Conservation (phyloP, 1,140 invertebrate species). For the Caenorhabditis latens region DNA sequence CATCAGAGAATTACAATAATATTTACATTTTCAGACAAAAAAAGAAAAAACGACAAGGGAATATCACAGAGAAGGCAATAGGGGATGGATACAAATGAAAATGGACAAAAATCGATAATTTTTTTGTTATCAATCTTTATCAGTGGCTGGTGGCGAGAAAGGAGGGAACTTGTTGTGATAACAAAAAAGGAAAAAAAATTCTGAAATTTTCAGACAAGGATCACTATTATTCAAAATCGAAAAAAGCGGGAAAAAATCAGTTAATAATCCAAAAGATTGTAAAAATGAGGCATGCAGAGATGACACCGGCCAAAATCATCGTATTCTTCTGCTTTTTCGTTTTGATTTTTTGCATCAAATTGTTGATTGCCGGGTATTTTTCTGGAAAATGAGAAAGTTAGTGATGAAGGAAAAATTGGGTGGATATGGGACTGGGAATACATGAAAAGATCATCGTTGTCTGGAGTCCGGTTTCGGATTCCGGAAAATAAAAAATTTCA, state of each 20-base stretch:
- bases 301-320: constrained; percentile 78
- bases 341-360: constrained; percentile 86
- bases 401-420: no score
- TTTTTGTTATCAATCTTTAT: constrained; percentile 12
- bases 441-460: no score
- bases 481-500: no score
- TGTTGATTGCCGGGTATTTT: constrained; percentile 89
- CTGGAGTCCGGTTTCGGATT: no score
- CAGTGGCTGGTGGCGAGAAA: not conserved
- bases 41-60: not conserved
- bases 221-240: not conserved
- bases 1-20: not conserved
- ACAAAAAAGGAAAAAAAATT: no score
- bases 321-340: constrained; percentile 79
- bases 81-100: not conserved
- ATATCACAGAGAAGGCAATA: constrained; percentile 8
- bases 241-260: constrained; percentile 58
- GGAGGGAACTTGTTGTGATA: no score
- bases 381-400: constrained; percentile 78
- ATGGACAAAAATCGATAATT: not conserved
- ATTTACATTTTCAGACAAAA: not conserved
- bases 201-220: no score
- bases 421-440: no score
- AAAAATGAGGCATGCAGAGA: constrained; percentile 79
- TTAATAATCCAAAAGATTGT: constrained; percentile 79